Base-by-base conservation (phyloP, 2,113 vertebrate genomes). In the Mugil cephalus region DNA sequence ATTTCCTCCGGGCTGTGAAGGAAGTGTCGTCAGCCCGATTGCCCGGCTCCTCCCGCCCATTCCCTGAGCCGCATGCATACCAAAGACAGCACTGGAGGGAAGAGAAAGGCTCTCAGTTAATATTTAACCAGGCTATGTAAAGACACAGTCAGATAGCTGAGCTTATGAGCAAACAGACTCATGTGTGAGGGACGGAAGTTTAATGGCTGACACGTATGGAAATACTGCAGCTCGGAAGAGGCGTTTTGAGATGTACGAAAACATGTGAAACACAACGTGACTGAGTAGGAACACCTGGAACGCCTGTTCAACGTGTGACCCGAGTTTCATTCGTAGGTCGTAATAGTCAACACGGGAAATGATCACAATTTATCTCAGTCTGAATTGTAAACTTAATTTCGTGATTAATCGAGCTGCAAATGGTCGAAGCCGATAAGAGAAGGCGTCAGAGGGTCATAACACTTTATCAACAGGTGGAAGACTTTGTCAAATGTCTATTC, bases 71-170 rank as follows among this genome's bases (percentile, higher is more conserved):
- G 48, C 84, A 80, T 82, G 55, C 89, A 88, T 86, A 84, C 86
- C 86, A 91, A 74, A 87, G 80, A 75, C 73, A 24, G 58, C 69
- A 15, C 47, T 40, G 66, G 50, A 74, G 67, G 35, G 65, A 35
- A 77, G 61, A 86, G 84, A 87, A 89, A 85, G 74, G 68, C 75
- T 69, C 43, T 54, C 8, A 14, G 83, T 88, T 89, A 92, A 92
- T 88, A 80, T 87, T 89, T 91, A 84, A 86, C 79, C 86, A 83
- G 79, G 14, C 71, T 84, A 43, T 84, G 79, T 67, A 89, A 79
- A 89, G 87, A 83, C 51, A 15, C 21, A 65, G 65, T 75, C 69
- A 66, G 85, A 87, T 77, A 79, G 71, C 47, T 85, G 79, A 84
- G 77, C 81, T 72, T 82, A 88, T 80, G 65, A 80, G 79, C 83